Evolutionary conservation across 2,888 invertebrate genomes (phyloP).

Genomic region (Cosmorhoe ocellata): DNA sequence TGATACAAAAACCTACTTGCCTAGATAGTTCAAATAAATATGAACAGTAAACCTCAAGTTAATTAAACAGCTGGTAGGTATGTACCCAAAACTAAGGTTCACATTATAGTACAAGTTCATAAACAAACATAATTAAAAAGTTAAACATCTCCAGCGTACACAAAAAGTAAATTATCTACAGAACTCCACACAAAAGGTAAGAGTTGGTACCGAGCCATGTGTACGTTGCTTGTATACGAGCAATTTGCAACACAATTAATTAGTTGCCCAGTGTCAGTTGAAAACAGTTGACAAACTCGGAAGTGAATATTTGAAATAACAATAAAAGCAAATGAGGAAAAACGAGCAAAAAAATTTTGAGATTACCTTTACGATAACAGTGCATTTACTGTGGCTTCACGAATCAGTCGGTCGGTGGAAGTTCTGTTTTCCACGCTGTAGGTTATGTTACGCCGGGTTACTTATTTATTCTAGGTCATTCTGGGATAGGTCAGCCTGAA

Average conservation of each 20-base stretch:
- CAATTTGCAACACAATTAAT: constrained; percentile 1
- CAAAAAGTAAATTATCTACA: constrained; percentile 22
- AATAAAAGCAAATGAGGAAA: too few species aligned
- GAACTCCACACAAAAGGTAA: constrained; percentile 20
- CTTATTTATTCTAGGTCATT: too few species aligned
- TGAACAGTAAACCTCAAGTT: constrained; percentile 5
- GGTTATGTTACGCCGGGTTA: too few species aligned
- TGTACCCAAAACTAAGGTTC: constrained; percentile 9
- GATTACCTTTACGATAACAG: too few species aligned
- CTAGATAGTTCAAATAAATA: not conserved
- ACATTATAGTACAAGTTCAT: constrained; percentile 9
- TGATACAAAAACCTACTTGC: too few species aligned
- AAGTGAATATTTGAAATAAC: too few species aligned
- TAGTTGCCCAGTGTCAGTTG: not conserved
- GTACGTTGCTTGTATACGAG: constrained; percentile 35
- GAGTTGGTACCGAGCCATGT: constrained; percentile 49
- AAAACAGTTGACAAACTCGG: too few species aligned
- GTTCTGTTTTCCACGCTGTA: too few species aligned
- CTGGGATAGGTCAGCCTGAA: too few species aligned
- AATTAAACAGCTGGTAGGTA: constrained; percentile 11
- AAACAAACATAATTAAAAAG: constrained; percentile 23
- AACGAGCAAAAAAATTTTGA: too few species aligned
- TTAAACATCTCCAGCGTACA: constrained; percentile 3
- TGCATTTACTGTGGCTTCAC: too few species aligned
- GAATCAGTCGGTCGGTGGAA: too few species aligned